phyloP scores from a whole-genome alignment of 2,888 invertebrate genomes.

The Lepas anatifera region DNA sequence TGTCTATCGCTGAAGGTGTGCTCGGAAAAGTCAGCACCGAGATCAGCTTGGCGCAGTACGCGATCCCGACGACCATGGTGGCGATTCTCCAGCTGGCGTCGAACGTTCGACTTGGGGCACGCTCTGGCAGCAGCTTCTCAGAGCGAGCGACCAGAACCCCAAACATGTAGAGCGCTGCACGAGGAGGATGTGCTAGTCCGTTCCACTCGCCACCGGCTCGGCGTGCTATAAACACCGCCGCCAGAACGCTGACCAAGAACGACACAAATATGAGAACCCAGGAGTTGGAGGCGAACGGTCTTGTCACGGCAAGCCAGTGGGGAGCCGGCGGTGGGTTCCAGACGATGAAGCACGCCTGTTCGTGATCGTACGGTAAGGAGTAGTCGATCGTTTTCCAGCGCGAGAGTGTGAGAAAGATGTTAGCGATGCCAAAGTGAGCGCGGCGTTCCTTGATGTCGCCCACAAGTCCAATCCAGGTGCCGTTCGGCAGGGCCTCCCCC shows the following conservation, averaged over 20 bases:
- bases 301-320: slow-evolving; percentile 20
- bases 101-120: background rate
- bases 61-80: slow-evolving; percentile 20
- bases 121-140: background rate
- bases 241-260: background rate
- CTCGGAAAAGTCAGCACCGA: slow-evolving; percentile 25
- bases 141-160: background rate
- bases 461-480: slow-evolving; percentile 23
- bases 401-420: slow-evolving; percentile 20
- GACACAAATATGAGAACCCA: background rate
- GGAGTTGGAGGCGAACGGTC: slow-evolving; percentile 16
- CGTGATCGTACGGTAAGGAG: slow-evolving; percentile 23
- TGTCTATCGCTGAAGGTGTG: slow-evolving; percentile 20
- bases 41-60: slow-evolving; percentile 27
- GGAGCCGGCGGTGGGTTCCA: slow-evolving; percentile 17
- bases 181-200: background rate
- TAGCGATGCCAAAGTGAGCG: slow-evolving; percentile 23
- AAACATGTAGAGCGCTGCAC: background rate
- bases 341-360: slow-evolving; percentile 21
- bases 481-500: slow-evolving; percentile 22
- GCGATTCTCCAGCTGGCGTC: slow-evolving; percentile 19
- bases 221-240: background rate
- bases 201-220: background rate
- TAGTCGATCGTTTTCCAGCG: slow-evolving; percentile 20
- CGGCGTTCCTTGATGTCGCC: slow-evolving; percentile 20